Conservation (phyloP, 1,140 invertebrate species). For the Calycopis cecrops region DNA sequence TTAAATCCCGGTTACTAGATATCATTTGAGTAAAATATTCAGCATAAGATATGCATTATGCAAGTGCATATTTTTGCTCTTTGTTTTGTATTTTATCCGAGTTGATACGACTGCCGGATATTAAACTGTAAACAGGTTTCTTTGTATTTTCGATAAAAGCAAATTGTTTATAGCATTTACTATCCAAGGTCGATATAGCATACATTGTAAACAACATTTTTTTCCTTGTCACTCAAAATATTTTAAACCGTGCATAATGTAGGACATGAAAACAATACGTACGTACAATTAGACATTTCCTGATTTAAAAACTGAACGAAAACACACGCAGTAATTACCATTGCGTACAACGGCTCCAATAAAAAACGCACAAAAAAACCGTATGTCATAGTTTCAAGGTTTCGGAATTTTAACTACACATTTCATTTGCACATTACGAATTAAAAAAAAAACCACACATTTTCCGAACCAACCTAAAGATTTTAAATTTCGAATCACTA, state of each 20-base stretch:
- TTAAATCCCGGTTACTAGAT: too few species aligned
- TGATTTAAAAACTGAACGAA: constrained; percentile 33
- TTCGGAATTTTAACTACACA: constrained; percentile 57
- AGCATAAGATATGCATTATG: too few species aligned
- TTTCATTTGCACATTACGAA: constrained; percentile 48
- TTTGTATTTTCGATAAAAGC: constrained; percentile 3
- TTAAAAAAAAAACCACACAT: constrained; percentile 44
- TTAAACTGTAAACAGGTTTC: constrained; percentile 5
- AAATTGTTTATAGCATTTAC: constrained; percentile 9
- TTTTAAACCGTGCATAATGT: not conserved
- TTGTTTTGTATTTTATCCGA: not conserved
- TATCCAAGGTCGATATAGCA: constrained; percentile 5
- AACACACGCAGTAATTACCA: constrained; percentile 34
- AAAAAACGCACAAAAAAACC: constrained; percentile 45
- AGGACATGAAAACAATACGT: not conserved
- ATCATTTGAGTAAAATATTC: too few species aligned
- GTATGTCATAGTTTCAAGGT: constrained; percentile 42
- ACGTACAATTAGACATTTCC: constrained; percentile 34
- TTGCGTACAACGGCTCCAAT: constrained; percentile 30
- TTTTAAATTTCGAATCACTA: constrained; percentile 25
- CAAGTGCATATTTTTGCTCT: not conserved
- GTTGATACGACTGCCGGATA: constrained; percentile 2
- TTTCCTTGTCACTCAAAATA: not conserved
- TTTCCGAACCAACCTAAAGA: constrained; percentile 20
- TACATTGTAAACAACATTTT: constrained; percentile 6